phyloP scores from a whole-genome alignment of 2,888 invertebrate genomes.

The Meteorus colon region DNA sequence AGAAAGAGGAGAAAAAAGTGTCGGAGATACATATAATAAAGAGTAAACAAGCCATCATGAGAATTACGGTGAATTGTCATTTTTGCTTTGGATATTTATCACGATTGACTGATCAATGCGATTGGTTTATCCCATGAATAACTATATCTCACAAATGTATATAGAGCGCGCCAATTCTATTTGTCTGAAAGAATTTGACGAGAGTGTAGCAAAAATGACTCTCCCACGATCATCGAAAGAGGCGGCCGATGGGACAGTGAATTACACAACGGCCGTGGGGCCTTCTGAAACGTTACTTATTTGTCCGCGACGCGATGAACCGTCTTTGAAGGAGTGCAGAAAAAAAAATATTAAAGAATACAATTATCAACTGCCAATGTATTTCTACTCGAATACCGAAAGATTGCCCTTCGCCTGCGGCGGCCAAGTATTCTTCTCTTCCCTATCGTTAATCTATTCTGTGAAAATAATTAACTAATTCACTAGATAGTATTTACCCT shows the following conservation, averaged over 20 bases:
- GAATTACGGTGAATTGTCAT: constrained; percentile 5
- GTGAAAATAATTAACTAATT: constrained; percentile 15
- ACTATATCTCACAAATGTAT: not conserved
- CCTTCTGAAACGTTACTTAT: constrained; percentile 42
- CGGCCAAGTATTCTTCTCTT: not conserved
- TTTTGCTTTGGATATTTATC: constrained; percentile 20
- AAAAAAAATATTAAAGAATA: constrained; percentile 11
- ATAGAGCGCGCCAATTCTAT: not conserved
- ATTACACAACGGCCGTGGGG: constrained; percentile 35
- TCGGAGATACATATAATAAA: not conserved
- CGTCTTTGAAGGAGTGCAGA: constrained; percentile 1
- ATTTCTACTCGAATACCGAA: not conserved
- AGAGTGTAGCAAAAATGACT: constrained; percentile 56
- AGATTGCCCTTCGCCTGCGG: not conserved
- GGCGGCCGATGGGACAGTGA: constrained; percentile 15
- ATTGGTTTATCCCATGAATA: constrained; percentile 11
- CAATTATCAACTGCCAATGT: constrained; percentile 1
- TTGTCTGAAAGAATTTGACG: constrained; percentile 28
- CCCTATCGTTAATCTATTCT: not conserved
- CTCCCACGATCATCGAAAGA: constrained; percentile 61
- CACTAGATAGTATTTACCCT: not conserved
- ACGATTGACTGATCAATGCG: constrained; percentile 20
- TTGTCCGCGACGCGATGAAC: constrained; percentile 46
- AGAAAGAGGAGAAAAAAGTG: not conserved
- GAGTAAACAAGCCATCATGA: constrained; percentile 7